Evolutionary conservation across 1,140 invertebrate species (phyloP), one percentile per base, ranked within the genome.

Genomic region (Halesus radiatus): DNA sequence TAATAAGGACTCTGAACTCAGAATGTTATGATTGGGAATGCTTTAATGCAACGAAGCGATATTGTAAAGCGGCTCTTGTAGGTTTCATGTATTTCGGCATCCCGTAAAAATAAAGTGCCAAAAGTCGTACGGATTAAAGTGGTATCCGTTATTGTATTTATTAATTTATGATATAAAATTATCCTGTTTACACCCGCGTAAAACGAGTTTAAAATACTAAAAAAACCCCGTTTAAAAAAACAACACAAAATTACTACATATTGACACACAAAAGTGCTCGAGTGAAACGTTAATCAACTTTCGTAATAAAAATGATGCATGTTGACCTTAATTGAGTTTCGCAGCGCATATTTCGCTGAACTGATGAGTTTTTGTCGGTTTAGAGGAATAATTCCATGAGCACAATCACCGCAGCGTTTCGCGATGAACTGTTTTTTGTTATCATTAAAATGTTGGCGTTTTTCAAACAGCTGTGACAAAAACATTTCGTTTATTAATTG

Each of bases 21-120:
- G 88, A 83, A 89, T 89, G 88, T 90, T 90, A 90, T 90, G 89
- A 90, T 90, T 86, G 85, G 88, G 88, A 80, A 86, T 88, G 82
- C 66, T 82, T 3, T 82, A 78, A 82, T 58, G 60, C 37, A 52
- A 79, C 37, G 5, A 20, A 29, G 60, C 16, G 23, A 22, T 68
- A 53, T 23, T 29, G 18, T 23, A 64, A 64, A 16, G 6, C 7
- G 16, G 16, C 10, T 45, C 37, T 13, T 45, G 10, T 45, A 45
- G 3, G 4, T 32, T 32, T 45, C 37, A 45, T 13, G 13, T 45
- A 45, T 13, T 45, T 45, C 10, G 37, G 37, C 37, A 45, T 45
- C 37, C 37, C 37, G 32, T 37, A 13, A 45, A 45, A 45, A 32
- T 32, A 13, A 45, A 45, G 37, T 45, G 37, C 37, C 37, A 45